Base-by-base conservation (phyloP, 2,888 invertebrate species). In the Tethea ocularis region DNA sequence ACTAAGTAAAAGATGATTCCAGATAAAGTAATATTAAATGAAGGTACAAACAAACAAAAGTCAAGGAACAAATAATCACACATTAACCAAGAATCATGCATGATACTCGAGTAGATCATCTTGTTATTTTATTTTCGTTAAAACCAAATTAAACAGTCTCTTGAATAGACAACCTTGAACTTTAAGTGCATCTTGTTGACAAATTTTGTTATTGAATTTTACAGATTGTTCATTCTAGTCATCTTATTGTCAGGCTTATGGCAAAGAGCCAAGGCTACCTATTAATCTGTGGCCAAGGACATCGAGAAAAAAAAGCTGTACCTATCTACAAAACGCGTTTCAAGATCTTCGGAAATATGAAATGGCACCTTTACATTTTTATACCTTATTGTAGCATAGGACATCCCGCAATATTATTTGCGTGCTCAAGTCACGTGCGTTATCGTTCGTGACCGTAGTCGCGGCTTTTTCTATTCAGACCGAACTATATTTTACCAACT, bases 391-490 rank as follows among this genome's bases (percentile, higher is more conserved):
- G 38, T 57, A 60, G 61, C 62, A 57, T 58, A 65, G 61, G 58
- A 67, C 67, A 67, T 67, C 71, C 69, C 61, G 61, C 64, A 61
- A 67, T 62, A 68, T 65, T 67, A 72, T 68, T 54, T 67, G 70
- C 71, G 74, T 70, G 74, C 63, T 68, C 67, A 56, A 63, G 74
- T 79, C 82, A 82, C 81, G 78, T 77, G 80, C 69, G 15, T 52
- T 38, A n/a, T 60, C 62, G 74, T 61, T 75, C 78, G 68, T 79
- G 81, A 73, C 77, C 46, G 46, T 20, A 67, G 61, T 62, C 64
- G 57, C 61, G 62, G 63, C 54, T 24, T 56, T 68, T 63, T 68
- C 70, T 71, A 59, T 56, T 64, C 62, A 62, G 63, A 62, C 56
- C 52, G 66, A 62, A 67, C 66, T 69, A 57, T 66, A 65, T 66